These are phyloP conservation scores for Narcine bancroftii DNA, from an alignment of 2,113 vertebrate genomes.

Conservation along the genomic window DNA sequence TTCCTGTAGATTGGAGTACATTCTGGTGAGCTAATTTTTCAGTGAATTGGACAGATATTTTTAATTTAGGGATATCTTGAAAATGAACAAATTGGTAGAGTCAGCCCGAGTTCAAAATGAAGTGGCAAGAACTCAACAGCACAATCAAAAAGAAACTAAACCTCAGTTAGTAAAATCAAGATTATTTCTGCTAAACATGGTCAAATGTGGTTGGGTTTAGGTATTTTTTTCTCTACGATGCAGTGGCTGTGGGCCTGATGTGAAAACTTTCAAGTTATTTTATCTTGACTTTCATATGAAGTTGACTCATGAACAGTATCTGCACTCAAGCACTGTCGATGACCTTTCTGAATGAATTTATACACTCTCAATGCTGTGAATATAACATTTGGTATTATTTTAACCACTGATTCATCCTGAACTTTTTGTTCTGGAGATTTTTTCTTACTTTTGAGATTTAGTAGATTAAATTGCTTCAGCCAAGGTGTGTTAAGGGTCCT, in stretches of 20 bases:
- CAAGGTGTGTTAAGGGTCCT: background rate
- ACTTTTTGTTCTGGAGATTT: background rate
- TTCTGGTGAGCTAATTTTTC: background rate
- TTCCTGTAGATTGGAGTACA: too few relatives aligned
- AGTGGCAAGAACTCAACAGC: background rate
- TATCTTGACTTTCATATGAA: background rate
- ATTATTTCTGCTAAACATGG: background rate
- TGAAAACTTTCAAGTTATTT: background rate
- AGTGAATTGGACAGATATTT: background rate
- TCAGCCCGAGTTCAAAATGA: background rate
- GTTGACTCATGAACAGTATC: background rate
- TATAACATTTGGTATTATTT: background rate
- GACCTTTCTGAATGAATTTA: background rate
- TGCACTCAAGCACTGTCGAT: background rate
- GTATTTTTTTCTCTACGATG: background rate
- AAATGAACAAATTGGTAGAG: background rate
- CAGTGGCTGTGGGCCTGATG: background rate
- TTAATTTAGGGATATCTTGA: background rate
- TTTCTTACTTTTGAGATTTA: background rate
- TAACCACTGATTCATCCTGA: background rate
- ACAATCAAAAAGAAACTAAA: background rate
- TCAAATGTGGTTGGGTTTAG: background rate
- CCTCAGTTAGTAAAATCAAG: background rate
- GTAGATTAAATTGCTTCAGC: background rate
- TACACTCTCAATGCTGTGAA: background rate